Conservation (phyloP, 2,888 invertebrate species). For the Sesia bembeciformis region DNA sequence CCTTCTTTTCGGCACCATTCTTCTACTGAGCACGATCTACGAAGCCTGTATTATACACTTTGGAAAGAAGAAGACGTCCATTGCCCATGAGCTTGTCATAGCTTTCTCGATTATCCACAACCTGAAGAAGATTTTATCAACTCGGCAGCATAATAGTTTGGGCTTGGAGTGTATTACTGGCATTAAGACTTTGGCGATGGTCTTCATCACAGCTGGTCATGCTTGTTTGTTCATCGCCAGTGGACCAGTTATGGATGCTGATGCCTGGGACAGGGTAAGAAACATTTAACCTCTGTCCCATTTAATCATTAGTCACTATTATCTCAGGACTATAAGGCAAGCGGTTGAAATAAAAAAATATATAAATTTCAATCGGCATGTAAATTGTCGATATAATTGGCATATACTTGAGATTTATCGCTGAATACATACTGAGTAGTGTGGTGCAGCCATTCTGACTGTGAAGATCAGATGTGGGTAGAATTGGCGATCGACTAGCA, state of each 20-base stretch:
- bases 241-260: conserved; percentile 79
- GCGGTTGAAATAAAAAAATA: no score
- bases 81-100: conserved; percentile 35
- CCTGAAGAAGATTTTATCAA: conserved; percentile 72
- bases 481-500: no score
- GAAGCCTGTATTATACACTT: conserved; percentile 50
- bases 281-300: neutral
- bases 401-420: no score
- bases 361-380: no score
- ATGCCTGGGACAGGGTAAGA: conserved; percentile 76
- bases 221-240: conserved; percentile 78
- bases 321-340: neutral
- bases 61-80: conserved; percentile 34
- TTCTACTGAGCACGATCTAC: conserved; percentile 61
- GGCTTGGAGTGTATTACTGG: conserved; percentile 79
- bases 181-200: conserved; percentile 80
- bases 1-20: conserved; percentile 50
- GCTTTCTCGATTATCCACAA: conserved; percentile 77
- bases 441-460: no score
- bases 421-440: no score
- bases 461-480: no score
- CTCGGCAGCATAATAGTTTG: conserved; percentile 70
- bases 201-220: conserved; percentile 79
- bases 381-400: no score
- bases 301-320: neutral